Evolutionary conservation across 2,888 invertebrate species (phyloP), one percentile per base, ranked within the genome.

Genomic region (Prosopocoilus inquinatus): DNA sequence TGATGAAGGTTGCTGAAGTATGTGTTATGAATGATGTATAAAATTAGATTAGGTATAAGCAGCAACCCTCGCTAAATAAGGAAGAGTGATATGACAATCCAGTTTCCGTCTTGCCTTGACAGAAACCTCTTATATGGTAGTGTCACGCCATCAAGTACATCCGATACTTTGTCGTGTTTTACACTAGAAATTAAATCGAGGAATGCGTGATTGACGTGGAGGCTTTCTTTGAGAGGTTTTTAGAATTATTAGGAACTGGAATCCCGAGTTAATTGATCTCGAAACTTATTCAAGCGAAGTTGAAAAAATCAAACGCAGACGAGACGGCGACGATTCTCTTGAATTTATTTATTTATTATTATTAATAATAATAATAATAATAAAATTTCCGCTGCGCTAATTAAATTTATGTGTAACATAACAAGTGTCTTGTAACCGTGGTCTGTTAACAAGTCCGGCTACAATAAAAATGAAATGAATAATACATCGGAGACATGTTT

Each of bases 221-320:
- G 52, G 32, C 51, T 58, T 62, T 63, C 57, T 61, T 54, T 57
- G 60, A 59, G 55, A 60, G 58, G 55, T 68, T 68, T 68, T 70
- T 70, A 65, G 62, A 67, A 59, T 64, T 65, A 64, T 62, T 61
- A 58, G 64, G 61, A 69, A 67, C 67, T 66, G 63, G 66, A 66
- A 68, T 67, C 55, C 62, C 64, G 65, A 60, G 66, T 67, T 69
- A 69, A 70, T 70, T 68, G 64, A 65, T 63, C 58, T 57, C 47
- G 51, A 53, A 61, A 45, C 51, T 51, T 59, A 57, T 54, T 58
- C 50, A 63, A 58, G 60, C 45, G 50, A 57, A 28, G 53, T 49
- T 48, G 58, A 60, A 63, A 64, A 28, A 67, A 66, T 9, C 64
- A 64, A 64, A 63, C 62, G 59, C 57, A 61, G 57, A 61, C 64